Conservation (phyloP, 2,113 vertebrate genomes). For the human region GRCh38 chr6:154044501-154045000, state of each 20-base stretch:
- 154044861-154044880: neutral
- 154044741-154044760: neutral
- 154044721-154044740: neutral
- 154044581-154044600: neutral
- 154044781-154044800: neutral
- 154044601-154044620: neutral
- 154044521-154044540: neutral
- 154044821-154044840: neutral
- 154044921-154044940: neutral
- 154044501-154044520: neutral
- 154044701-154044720: neutral
- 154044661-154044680: neutral
- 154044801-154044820: constrained; percentile 1
- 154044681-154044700: neutral
- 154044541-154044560: neutral
- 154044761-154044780: neutral
- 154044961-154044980: too few species aligned
- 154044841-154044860: neutral
- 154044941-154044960: too few species aligned
- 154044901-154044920: neutral
- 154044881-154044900: neutral
- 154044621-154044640: neutral
- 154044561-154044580: neutral
- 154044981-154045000: too few species aligned
- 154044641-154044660: neutral